Base-by-base conservation (phyloP, 2,113 vertebrate genomes). In the Meles meles region DNA sequence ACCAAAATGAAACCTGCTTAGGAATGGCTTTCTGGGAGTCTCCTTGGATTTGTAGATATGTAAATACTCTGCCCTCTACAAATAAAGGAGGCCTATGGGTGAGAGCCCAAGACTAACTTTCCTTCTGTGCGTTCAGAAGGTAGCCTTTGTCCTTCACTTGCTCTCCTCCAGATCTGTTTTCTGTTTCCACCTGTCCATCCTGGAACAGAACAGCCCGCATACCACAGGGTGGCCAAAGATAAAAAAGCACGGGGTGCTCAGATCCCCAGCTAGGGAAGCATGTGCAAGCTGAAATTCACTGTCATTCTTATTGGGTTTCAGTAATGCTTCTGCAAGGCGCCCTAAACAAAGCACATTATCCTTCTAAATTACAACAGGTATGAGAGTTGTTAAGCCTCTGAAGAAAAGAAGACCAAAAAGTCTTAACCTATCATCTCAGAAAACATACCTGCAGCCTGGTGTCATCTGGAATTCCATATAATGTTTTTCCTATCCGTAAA, bases 391-490 rank as follows among this genome's bases (percentile, higher is more conserved):
- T 8, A 85, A 83, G 37, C 39, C 37, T 23, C 10, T 72, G 39
- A 71, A 83, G 44, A 8, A 44, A 79, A 93, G 9, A 25, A 55
- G 59, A 37, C 52, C 5, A 9, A 0, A 1, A 59, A 5, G 29
- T 3, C 61, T 85, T 71, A 31, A 42, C 31, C 37, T 67, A n/a
- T 44, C 61, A 21, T 95, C 44, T 72, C 44, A 63, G 6, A 44
- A 10, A 25, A 42, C 97, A 27, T 98, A 99, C 99, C 99, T 98
- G 97, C 11, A 99, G 91, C 17, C n/a, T 5, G 0, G 98, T 0
- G 0, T 11, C 0, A 0, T 42, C 34, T 29, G 72, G 25, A 1
- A 96, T 0, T 0, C 11, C 42, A 0, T 93, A 96, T 29, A 63
- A 98, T 94, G 7, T 98, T 0, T 0, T 0, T 37, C 34, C 81